Conservation (phyloP, 2,113 vertebrate genomes). For the Diphyllodes magnificus region DNA sequence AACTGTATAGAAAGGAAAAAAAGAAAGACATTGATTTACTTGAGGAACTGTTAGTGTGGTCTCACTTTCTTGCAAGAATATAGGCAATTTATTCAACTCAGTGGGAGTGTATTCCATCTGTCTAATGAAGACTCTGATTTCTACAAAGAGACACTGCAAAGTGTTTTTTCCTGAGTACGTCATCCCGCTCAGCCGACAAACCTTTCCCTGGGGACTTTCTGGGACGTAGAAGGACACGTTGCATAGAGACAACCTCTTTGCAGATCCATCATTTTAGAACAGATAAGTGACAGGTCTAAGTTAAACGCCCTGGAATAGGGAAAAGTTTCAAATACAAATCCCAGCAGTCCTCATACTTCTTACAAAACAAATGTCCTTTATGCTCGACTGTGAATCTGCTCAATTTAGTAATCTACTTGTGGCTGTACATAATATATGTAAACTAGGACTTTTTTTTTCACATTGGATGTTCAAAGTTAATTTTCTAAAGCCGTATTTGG, state of each 20-base stretch:
- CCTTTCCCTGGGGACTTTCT: conserved; percentile 10
- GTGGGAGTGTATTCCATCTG: conserved; percentile 53
- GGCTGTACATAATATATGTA: background rate
- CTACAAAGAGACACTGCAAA: conserved; percentile 9
- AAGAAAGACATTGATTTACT: background rate
- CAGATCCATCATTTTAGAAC: background rate
- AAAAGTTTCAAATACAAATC: conserved; percentile 8
- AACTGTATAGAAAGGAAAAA: background rate
- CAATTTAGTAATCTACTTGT: background rate
- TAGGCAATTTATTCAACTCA: conserved; percentile 43
- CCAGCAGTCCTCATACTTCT: background rate
- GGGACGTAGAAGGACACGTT: background rate
- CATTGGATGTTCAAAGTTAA: background rate
- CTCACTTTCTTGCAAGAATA: conserved; percentile 28
- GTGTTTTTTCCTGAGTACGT: conserved; percentile 14
- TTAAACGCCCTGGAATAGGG: background rate
- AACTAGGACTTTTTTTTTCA: background rate
- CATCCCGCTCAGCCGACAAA: background rate
- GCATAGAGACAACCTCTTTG: background rate
- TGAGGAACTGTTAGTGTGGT: background rate
- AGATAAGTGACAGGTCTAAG: background rate
- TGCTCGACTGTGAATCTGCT: background rate
- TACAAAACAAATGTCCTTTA: background rate
- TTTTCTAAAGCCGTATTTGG: background rate
- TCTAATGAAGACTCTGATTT: conserved; percentile 52